Evolutionary conservation across 2,113 vertebrate species (phyloP).

Genomic region (Xiphophorus maculatus): DNA sequence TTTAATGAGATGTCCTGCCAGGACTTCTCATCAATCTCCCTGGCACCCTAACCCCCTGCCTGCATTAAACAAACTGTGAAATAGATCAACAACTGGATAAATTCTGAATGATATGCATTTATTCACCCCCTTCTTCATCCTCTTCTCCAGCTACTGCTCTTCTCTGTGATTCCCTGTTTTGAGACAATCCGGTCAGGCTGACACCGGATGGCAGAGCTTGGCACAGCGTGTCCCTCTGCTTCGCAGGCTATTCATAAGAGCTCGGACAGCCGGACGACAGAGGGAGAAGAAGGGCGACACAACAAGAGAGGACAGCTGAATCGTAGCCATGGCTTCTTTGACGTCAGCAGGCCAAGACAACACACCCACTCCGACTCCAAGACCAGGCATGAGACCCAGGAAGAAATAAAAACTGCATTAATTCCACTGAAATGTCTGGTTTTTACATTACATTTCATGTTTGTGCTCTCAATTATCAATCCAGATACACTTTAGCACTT

Average conservation of each 20-base stretch:
- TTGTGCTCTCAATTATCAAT: not conserved
- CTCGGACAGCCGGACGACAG: constrained; percentile 38
- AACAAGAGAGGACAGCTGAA: constrained; percentile 64
- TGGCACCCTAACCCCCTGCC: constrained; percentile 18
- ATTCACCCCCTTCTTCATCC: not conserved
- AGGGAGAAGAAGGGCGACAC: constrained; percentile 39
- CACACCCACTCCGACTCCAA: constrained; percentile 5
- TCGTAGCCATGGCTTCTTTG: constrained; percentile 50
- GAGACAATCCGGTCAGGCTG: constrained; percentile 20
- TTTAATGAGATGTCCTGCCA: constrained; percentile 61
- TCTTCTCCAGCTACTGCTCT: not conserved
- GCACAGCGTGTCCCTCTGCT: constrained; percentile 52
- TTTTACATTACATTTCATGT: not conserved
- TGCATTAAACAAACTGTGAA: constrained; percentile 18
- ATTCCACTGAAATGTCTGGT: not conserved
- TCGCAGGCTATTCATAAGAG: constrained; percentile 49
- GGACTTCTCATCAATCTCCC: constrained; percentile 18
- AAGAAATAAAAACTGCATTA: constrained; percentile 33
- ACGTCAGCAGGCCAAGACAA: constrained; percentile 47
- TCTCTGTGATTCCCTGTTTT: not conserved
- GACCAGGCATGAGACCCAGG: constrained; percentile 7
- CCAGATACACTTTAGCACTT: not conserved
- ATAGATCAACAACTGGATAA: constrained; percentile 2
- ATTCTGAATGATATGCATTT: not conserved
- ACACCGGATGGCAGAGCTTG: constrained; percentile 41